Percentiles rank a stretch among this genome's conserved stretches.
These are phyloP conservation scores for Euura saliciscinereae DNA, from an alignment of 1,140 invertebrate genomes.

Conservation along the genomic window DNA sequence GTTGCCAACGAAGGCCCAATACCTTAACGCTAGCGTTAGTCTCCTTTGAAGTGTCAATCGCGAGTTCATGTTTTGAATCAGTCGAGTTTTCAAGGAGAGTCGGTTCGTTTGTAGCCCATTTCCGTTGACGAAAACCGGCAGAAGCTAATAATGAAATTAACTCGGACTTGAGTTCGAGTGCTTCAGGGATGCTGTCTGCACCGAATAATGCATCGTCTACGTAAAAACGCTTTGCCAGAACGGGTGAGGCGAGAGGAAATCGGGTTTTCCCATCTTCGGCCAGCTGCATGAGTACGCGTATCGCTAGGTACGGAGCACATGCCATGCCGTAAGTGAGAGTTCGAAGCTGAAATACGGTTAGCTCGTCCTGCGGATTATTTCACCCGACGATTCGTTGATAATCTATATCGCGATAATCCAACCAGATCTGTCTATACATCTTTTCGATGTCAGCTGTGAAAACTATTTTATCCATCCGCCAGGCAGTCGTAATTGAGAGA, in stretches of 20 bases:
- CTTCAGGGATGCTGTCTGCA: conserved; percentile 26
- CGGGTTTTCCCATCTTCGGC: conserved; percentile 31
- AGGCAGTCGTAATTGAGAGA: conserved; percentile 17
- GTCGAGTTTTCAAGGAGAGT: no score
- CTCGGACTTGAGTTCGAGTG: conserved; percentile 18
- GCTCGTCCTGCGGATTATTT: conserved; percentile 13
- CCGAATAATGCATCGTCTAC: conserved; percentile 55
- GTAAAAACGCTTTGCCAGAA: conserved; percentile 48
- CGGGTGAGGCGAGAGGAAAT: conserved; percentile 32
- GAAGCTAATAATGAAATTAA: conserved; percentile 26
- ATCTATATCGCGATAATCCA: conserved; percentile 9
- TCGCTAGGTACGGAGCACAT: conserved; percentile 43
- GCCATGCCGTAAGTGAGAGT: conserved; percentile 48
- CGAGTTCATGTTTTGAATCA: background rate
- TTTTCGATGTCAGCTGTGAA: conserved; percentile 20
- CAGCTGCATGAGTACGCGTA: conserved; percentile 37
- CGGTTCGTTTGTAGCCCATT: conserved; percentile 41
- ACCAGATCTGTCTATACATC: conserved; percentile 17
- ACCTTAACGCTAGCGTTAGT: conserved; percentile 1
- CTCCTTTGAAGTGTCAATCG: background rate
- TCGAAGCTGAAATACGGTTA: conserved; percentile 34
- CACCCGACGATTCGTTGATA: conserved; percentile 28
- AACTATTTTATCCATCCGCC: background rate
- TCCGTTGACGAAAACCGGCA: conserved; percentile 28
- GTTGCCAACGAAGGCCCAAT: conserved; percentile 16